Percentiles rank a stretch among this genome's conserved stretches.
These are phyloP conservation scores for Campylorhamphus procurvoides DNA, from an alignment of 2,113 vertebrate species.

Conservation along the genomic window DNA sequence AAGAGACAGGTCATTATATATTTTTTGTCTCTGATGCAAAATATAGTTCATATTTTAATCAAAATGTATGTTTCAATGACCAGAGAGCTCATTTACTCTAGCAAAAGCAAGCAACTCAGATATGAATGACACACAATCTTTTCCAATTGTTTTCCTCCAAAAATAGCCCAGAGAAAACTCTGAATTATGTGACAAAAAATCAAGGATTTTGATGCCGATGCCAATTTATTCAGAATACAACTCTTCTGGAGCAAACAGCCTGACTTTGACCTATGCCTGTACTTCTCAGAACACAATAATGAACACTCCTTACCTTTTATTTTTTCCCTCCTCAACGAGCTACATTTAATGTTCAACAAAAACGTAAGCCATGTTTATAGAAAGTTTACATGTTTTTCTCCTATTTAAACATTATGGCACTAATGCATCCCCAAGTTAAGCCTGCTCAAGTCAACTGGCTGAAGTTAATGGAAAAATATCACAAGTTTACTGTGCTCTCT, in stretches of 20 bases:
- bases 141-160: constrained; percentile 5
- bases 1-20: neutral
- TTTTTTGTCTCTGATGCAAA: constrained; percentile 19
- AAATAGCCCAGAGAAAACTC: constrained; percentile 27
- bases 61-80: neutral
- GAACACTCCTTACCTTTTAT: neutral
- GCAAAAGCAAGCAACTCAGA: neutral
- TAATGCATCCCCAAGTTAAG: neutral
- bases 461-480: neutral
- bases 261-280: neutral
- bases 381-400: neutral
- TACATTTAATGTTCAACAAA: neutral
- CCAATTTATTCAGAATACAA: neutral
- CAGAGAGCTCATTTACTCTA: neutral
- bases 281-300: neutral
- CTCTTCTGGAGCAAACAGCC: neutral
- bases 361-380: neutral
- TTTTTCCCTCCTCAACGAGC: neutral
- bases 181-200: neutral
- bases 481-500: neutral
- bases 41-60: neutral
- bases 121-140: neutral
- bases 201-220: neutral
- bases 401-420: neutral
- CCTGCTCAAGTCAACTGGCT: neutral